Evolutionary conservation across 2,113 vertebrate genomes (phyloP), one percentile per base, ranked within the genome.

Genomic region (Macroglossus sobrinus): DNA sequence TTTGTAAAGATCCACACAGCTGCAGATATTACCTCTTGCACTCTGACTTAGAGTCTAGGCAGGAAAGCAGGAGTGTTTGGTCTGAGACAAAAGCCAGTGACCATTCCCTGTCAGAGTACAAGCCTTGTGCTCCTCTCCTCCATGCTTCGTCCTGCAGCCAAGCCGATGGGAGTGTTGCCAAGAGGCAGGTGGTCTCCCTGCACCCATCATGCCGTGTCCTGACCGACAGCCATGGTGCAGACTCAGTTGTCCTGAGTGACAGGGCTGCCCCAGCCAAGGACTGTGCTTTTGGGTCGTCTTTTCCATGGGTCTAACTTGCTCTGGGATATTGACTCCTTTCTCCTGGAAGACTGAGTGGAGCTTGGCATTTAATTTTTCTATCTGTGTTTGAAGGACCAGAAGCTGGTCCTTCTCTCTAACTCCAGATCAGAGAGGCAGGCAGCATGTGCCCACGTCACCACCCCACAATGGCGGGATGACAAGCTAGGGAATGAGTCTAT

Each of bases 381-480:
- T 30, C 35, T 6, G 1, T n/a, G 35, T 7, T 16, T 91, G 40
- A 43, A 47, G n/a, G 16, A 22, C 11, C 3, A 47, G 28, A 21
- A 43, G 11, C 38, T 5, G 3, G n/a, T 26, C 79, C 26, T 71
- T 81, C 21, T 14, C 9, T 69, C 45, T 50, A 79, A 61, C 63
- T 79, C 4, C 11, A 33, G 16, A 40, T 72, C 68, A 38, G 63
- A 33, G 50, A 76, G 61, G 47, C 33, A 55, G 61, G 40, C 26
- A 4, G 40, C 4, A 0, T 53, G 24, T 14, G 18, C 21, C 64
- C 28, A 0, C 1, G 1, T 47, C 59, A 9, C 18, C 53, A n/a
- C 24, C 40, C 53, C 1, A 47, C 57, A 33, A 66, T 33, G 40
- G n/a, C 35, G 33, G 26, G 38, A 18, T 5, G 38, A 21, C 47